Evolutionary conservation across 1,140 invertebrate species (phyloP).

Genomic region (Trissolcus basalis): DNA sequence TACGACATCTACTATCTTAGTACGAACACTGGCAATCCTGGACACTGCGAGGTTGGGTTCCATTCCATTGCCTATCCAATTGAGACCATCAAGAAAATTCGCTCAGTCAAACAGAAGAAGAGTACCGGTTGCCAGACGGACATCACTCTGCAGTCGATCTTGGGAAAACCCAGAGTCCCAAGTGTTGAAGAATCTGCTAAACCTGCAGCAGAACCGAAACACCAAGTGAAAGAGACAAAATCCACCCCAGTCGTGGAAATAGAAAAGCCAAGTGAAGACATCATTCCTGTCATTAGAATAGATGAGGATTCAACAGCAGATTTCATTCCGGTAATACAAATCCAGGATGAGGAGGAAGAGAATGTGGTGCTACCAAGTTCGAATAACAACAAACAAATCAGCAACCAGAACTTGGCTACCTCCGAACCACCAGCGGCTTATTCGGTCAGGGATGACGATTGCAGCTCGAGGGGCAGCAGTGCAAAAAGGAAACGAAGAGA

Average conservation of each 20-base stretch:
- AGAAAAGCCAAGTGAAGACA: too few relatives aligned
- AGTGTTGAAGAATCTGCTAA: too few relatives aligned
- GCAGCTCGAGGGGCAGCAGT: neutral
- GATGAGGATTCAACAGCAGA: too few relatives aligned
- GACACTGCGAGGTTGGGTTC: conserved; percentile 11
- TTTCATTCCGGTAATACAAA: too few relatives aligned
- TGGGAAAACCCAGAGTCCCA: neutral
- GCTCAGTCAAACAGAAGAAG: conserved; percentile 9
- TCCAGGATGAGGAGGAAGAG: too few relatives aligned
- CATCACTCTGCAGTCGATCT: conserved; percentile 8
- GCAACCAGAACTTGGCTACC: too few relatives aligned
- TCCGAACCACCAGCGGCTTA: too few relatives aligned
- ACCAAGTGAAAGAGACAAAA: neutral
- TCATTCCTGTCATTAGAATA: too few relatives aligned
- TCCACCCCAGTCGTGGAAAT: too few relatives aligned
- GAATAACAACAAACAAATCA: too few relatives aligned
- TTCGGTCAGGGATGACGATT: too few relatives aligned
- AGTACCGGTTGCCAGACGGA: conserved; percentile 15
- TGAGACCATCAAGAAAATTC: conserved; percentile 12
- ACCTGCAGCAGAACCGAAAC: neutral
- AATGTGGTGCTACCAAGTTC: too few relatives aligned
- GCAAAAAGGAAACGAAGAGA: neutral
- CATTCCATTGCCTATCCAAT: conserved; percentile 9
- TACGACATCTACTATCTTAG: conserved; percentile 10
- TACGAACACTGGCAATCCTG: conserved; percentile 11